phyloP scores from a whole-genome alignment of 1,140 invertebrate genomes.

The Atopsyche davidsoni region DNA sequence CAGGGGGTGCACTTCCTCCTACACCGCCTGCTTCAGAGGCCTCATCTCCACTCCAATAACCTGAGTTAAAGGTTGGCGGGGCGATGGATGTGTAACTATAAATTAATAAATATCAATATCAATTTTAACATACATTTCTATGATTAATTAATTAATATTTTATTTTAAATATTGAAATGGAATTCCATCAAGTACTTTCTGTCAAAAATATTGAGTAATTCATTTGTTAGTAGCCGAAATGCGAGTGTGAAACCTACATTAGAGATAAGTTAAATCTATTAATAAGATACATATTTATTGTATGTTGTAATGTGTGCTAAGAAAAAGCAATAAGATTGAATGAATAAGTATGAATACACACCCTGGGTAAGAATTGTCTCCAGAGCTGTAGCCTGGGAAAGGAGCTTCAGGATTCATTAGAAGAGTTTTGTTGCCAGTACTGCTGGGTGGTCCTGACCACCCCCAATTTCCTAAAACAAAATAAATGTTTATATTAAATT shows the following conservation, averaged over 20 bases:
- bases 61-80: conserved; percentile 10
- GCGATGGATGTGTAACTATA: conserved; percentile 7
- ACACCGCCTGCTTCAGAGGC: conserved; percentile 4
- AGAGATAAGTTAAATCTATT: no score
- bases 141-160: background rate
- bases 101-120: background rate
- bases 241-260: no score
- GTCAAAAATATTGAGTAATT: no score
- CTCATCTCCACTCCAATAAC: conserved; percentile 25
- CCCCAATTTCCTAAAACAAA: conserved; percentile 18
- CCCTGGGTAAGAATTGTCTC: conserved; percentile 15
- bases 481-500: background rate
- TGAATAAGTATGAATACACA: background rate
- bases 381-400: conserved; percentile 17
- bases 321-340: no score
- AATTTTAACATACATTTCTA: background rate
- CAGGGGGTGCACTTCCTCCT: background rate
- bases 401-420: conserved; percentile 37
- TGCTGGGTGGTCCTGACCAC: conserved; percentile 7
- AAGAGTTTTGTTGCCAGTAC: conserved; percentile 17
- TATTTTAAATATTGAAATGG: no score
- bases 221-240: no score
- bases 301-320: no score
- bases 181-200: no score
- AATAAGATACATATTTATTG: no score